Base-by-base conservation (phyloP, 2,113 vertebrate species). In the Heterocephalus glaber region DNA sequence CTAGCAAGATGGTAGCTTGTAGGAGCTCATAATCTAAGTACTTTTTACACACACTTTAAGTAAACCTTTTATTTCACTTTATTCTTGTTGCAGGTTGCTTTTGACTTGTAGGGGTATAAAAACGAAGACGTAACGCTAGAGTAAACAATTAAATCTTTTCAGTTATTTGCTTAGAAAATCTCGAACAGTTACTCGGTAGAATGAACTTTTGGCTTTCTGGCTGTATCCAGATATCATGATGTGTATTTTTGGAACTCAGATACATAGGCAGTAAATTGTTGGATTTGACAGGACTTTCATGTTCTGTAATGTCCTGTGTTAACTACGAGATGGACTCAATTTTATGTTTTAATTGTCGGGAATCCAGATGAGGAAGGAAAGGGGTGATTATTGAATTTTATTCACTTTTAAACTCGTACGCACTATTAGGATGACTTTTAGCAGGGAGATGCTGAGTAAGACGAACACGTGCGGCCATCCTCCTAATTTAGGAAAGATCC, bases 321-420 rank as follows among this genome's bases (percentile, higher is more conserved):
- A 49, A 90, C 49, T 82, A 30, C 35, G 66, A 70, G 60, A 66
- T 77, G 19, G 14, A 92, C 49, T 54, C 20, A 10, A 24, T n/a
- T 22, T 33, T 89, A 44, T 61, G 30, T 96, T 96, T 92, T 87
- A 96, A 95, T 92, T 90, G 95, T 93, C 84, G 49, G 84, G 44
- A 65, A 80, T 89, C 72, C 54, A 70, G 44, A 94, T 52, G 47
- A 72, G 70, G 86, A 80, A n/a, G 66, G 30, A 94, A 88, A 70
- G 44, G 35, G 54, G 58, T 80, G 56, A 38, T 60, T 83, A 52
- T 68, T 86, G 33, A 38, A 54, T 22, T 68, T 70, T 38, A 47
- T 60, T 19, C 84, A 44, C 26, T 85, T 95, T 88, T 74, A 33
- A 93, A 47, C 1, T 35, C 83, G 41, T 20, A 47, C 41, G 52